Base-by-base conservation (phyloP, 1,140 invertebrate species). In the Stenopsyche tienmushanensis region DNA sequence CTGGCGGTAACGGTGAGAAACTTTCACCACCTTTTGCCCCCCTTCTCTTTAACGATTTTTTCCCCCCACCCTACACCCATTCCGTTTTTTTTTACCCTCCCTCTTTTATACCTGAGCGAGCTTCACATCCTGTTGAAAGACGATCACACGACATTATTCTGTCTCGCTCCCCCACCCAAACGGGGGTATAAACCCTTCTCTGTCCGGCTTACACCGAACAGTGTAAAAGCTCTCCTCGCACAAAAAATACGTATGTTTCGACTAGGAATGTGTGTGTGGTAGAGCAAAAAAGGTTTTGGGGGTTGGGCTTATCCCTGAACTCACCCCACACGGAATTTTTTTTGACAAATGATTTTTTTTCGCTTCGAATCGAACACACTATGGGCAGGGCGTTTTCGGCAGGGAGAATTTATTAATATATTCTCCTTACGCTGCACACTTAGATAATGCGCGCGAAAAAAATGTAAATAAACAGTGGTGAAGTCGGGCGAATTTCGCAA, bases 281-380 rank as follows among this genome's bases (percentile, higher is more conserved):
- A 15, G 39, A 63, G 53, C 29, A 62, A 69, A 64, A 65, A 65
- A 54, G 49, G 23, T 39, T 59, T 62, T 41, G 60, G 62, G 68
- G 68, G 68, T 66, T 50, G 68, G 68, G 60, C 68, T 70, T 70
- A 70, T 64, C 64, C 62, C 62, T 41, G 41, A 50, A 25, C 41
- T 26, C 62, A 62, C 55, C 49, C 52, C 64, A 21, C n/a, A 26
- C 23, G 17, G 34, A 45, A 39, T 62, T 64, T 70, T n/a, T 69
- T 69, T 62, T 69, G 60, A 64, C 60, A 66, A 66, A 66, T 66
- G 66, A 64, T 67, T 62, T 65, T 66, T 66, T 70, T 66, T 60
- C 21, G 50, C 29, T 54, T 24, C 45, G 42, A 60, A 60, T 65
- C 67, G 64, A 50, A 52, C 47, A 59, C 39, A 52, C 59, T 47